Percentiles rank a stretch among this genome's conserved stretches.
phyloP scores from a whole-genome alignment of 2,113 vertebrate genomes.

The Callorhinus ursinus region DNA sequence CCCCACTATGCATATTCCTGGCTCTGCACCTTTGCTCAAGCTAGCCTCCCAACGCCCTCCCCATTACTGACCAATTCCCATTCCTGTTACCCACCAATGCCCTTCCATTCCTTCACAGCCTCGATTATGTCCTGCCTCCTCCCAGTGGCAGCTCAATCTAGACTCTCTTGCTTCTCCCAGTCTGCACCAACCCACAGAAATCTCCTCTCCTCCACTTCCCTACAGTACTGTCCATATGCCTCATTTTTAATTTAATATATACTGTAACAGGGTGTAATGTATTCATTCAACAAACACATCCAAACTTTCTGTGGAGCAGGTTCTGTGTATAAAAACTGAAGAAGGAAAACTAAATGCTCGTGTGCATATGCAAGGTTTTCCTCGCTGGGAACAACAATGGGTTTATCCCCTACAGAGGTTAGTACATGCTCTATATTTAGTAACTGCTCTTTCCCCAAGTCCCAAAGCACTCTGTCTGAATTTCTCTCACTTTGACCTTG shows the following conservation, averaged over 20 bases:
- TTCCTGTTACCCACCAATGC: not conserved
- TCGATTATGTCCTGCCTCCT: not conserved
- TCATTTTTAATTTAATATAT: not conserved
- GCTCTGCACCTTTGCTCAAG: not conserved
- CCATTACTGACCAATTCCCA: not conserved
- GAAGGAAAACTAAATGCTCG: not conserved
- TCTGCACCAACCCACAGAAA: not conserved
- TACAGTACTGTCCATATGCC: not conserved
- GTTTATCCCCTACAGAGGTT: not conserved
- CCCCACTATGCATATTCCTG: too few species aligned
- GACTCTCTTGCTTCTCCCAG: not conserved
- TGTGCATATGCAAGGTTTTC: not conserved
- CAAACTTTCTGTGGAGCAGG: not conserved
- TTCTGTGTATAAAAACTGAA: not conserved
- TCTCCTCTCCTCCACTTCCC: not conserved
- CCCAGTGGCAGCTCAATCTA: not conserved
- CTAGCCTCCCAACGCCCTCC: not conserved
- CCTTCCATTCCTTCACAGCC: not conserved
- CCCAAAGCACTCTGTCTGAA: not conserved
- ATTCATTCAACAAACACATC: not conserved
- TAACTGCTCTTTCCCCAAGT: not conserved
- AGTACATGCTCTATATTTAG: not conserved
- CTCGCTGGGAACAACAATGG: not conserved
- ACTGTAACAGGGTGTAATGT: not conserved
- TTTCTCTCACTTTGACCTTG: not conserved